Evolutionary conservation across 2,797 vertebrate species (phyloP).

Genomic region (Ptychadena robeensis): DNA sequence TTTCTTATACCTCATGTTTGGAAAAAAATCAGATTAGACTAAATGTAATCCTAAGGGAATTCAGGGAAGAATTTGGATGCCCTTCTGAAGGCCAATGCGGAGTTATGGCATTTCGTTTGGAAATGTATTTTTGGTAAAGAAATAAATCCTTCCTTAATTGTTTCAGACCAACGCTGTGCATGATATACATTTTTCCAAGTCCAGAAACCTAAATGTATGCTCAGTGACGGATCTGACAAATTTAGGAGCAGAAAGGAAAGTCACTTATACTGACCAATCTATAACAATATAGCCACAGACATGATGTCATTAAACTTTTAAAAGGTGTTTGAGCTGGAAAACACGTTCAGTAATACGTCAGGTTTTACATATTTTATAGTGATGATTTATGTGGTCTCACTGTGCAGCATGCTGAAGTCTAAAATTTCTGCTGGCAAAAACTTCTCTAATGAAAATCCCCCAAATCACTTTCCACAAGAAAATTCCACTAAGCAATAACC

Average conservation of each 20-base stretch:
- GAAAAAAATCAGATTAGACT: too few relatives aligned
- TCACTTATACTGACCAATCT: slow-evolving; percentile 60
- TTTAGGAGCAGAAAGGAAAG: slow-evolving; percentile 58
- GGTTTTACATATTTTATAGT: slow-evolving; percentile 69
- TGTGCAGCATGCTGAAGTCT: slow-evolving; percentile 19
- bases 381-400: slow-evolving; percentile 64
- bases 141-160: neutral
- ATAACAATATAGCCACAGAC: slow-evolving; percentile 69
- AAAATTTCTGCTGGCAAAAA: slow-evolving; percentile 38
- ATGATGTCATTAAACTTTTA: slow-evolving; percentile 70
- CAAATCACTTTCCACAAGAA: slow-evolving; percentile 45
- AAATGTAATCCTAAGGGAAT: neutral
- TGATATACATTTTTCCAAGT: slow-evolving; percentile 55
- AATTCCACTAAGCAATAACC: slow-evolving; percentile 23
- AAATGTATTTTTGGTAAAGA: neutral
- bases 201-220: slow-evolving; percentile 20
- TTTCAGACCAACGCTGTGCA: slow-evolving; percentile 18
- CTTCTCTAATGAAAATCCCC: slow-evolving; percentile 30
- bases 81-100: neutral
- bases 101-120: neutral
- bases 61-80: neutral
- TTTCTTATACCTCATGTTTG: too few relatives aligned
- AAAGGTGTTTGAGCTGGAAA: slow-evolving; percentile 72
- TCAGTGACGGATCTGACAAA: slow-evolving; percentile 59
- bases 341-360: slow-evolving; percentile 66